Base-by-base conservation (phyloP, 1,140 invertebrate genomes). In the Leptinotarsa texana region DNA sequence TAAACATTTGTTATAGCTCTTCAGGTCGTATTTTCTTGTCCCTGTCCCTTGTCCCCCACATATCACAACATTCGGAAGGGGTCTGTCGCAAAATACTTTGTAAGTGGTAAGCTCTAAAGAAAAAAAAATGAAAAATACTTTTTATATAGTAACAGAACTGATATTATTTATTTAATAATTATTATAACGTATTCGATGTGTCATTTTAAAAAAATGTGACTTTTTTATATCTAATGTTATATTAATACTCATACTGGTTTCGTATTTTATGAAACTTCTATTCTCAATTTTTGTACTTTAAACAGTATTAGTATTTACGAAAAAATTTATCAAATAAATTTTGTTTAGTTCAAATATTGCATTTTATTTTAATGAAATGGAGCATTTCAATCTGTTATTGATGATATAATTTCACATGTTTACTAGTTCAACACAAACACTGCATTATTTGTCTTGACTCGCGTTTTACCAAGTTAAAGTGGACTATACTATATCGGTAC, bases 1-100 rank as follows among this genome's bases (percentile, higher is more conserved):
- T 77, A 81, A 79, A 81, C 80, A 80, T 80, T 82, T 80, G 81
- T 79, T 83, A 80, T 82, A 81, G 75, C 77, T 81, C 77, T 80
- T 81, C 71, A 77, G 73, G 73, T 74, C 62, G 76, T 79, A 27
- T 79, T 80, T 79, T 79, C 76, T 80, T 79, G 63, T 77, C 74
- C 76, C 74, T 70, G 68, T 70, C 47, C 75, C 67, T 61, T 62
- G n/a, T 21, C 73, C 67, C 80, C 80, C 33, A 81, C 80, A 80
- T 82, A 82, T 82, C 80, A 78, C 75, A 78, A 74, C 76, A 80
- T 78, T 75, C 75, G 66, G 67, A 71, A 73, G 71, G 74, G 72
- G 78, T 67, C 47, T 22, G 65, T 75, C 80, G 75, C 74, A 78
- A 73, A 77, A 78, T 76, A 75, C 49, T 75, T 66, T 76, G 76